phyloP scores from a whole-genome alignment of 2,888 invertebrate genomes.

The Nomada fucata region DNA sequence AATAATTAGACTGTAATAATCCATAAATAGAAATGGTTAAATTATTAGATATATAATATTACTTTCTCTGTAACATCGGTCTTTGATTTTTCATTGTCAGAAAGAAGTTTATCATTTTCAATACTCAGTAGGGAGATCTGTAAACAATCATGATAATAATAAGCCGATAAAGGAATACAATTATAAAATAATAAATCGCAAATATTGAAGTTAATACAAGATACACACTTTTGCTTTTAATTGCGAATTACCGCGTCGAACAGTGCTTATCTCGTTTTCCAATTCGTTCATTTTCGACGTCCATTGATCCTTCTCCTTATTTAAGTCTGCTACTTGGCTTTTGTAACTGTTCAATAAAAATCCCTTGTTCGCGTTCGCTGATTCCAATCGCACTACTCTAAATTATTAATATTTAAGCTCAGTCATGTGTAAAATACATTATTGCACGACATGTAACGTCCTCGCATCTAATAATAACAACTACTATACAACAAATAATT shows the following conservation, averaged over 20 bases:
- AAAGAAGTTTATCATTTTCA: constrained; percentile 64
- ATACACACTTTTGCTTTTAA: constrained; percentile 67
- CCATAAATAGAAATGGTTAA: not conserved
- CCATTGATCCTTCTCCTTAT: constrained; percentile 66
- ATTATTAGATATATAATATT: not conserved
- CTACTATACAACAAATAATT: too few species aligned
- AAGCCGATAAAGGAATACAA: too few species aligned
- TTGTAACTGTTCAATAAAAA: constrained; percentile 74
- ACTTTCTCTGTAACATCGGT: constrained; percentile 35
- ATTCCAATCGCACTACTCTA: constrained; percentile 71
- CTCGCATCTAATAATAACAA: not conserved
- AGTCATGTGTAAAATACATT: not conserved
- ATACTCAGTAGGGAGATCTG: constrained; percentile 61
- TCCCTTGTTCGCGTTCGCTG: constrained; percentile 72
- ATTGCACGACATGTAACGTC: not conserved
- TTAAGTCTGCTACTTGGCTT: constrained; percentile 65
- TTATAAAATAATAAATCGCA: not conserved
- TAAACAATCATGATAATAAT: too few species aligned
- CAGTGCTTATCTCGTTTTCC: constrained; percentile 61
- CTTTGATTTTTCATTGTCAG: constrained; percentile 36
- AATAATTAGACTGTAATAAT: not conserved
- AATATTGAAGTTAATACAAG: not conserved
- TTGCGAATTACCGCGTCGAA: constrained; percentile 67
- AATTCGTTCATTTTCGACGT: constrained; percentile 59
- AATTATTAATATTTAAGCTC: constrained; percentile 18